Conservation (phyloP, 2,113 vertebrate species). For the Chelonoidis abingdonii region DNA sequence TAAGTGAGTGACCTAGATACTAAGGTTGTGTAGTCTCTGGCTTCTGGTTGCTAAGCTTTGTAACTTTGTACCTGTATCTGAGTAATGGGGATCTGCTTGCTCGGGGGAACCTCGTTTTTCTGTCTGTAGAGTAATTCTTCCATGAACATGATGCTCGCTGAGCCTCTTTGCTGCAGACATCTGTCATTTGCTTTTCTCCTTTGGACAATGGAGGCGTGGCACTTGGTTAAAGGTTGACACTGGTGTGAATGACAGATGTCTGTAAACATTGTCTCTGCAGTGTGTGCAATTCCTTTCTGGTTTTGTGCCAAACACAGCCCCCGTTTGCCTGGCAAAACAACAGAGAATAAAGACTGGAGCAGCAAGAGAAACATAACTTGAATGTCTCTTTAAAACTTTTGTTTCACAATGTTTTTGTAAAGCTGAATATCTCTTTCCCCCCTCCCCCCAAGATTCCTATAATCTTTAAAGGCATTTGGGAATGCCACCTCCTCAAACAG, state of each 20-base stretch:
- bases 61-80: not conserved
- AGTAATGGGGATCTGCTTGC: not conserved
- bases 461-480: not conserved
- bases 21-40: not conserved
- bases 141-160: fast-evolving
- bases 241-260: not conserved
- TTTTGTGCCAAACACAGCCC: not conserved
- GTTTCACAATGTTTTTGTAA: not conserved
- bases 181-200: not conserved
- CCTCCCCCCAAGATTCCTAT: not conserved
- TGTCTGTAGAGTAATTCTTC: fast-evolving
- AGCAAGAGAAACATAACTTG: fast-evolving
- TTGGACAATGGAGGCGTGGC: fast-evolving
- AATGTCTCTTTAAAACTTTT: not conserved
- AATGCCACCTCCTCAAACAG: not conserved
- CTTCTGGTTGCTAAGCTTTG: not conserved
- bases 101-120: not conserved
- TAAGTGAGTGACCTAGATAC: not conserved
- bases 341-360: not conserved
- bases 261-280: fast-evolving
- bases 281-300: fast-evolving
- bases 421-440: fast-evolving
- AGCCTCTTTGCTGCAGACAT: not conserved
- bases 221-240: fast-evolving
- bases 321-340: not conserved